These are phyloP conservation scores for Sesia apiformis DNA, from an alignment of 2,888 invertebrate species.

Conservation along the genomic window DNA sequence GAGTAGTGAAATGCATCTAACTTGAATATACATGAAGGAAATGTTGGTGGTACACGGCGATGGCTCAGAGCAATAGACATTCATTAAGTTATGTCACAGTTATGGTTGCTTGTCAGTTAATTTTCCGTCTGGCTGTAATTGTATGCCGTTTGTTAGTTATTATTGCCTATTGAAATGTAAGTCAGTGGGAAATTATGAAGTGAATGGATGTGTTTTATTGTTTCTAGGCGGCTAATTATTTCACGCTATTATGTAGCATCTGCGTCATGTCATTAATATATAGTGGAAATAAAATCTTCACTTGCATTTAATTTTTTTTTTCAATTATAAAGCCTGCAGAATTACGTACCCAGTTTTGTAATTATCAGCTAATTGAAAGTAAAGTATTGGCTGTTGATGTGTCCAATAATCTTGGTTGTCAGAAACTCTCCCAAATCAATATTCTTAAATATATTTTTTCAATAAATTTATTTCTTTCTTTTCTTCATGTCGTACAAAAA, in stretches of 20 bases:
- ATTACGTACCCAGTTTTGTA: too few species aligned
- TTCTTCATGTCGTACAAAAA: too few species aligned
- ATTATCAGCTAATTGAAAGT: too few species aligned
- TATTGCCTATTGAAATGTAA: constrained; percentile 19
- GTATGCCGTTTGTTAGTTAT: constrained; percentile 20
- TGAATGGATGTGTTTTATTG: not conserved
- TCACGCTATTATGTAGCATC: not conserved
- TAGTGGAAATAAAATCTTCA: too few species aligned
- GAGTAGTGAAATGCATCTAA: constrained; percentile 29
- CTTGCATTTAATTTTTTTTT: too few species aligned
- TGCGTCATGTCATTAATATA: too few species aligned
- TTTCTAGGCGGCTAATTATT: not conserved
- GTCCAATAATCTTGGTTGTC: too few species aligned
- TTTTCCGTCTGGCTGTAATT: constrained; percentile 53
- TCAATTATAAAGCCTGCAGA: too few species aligned
- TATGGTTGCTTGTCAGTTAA: constrained; percentile 26
- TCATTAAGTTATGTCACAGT: constrained; percentile 47
- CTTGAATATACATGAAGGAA: constrained; percentile 41
- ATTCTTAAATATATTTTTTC: too few species aligned
- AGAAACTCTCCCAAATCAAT: too few species aligned
- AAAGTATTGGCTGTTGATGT: too few species aligned
- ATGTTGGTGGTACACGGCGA: constrained; percentile 27
- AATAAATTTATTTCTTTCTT: too few species aligned
- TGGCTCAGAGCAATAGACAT: constrained; percentile 29
- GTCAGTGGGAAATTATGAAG: constrained; percentile 22